Base-by-base conservation (phyloP, 2,888 invertebrate species). In the Torymus aiolomorphi region DNA sequence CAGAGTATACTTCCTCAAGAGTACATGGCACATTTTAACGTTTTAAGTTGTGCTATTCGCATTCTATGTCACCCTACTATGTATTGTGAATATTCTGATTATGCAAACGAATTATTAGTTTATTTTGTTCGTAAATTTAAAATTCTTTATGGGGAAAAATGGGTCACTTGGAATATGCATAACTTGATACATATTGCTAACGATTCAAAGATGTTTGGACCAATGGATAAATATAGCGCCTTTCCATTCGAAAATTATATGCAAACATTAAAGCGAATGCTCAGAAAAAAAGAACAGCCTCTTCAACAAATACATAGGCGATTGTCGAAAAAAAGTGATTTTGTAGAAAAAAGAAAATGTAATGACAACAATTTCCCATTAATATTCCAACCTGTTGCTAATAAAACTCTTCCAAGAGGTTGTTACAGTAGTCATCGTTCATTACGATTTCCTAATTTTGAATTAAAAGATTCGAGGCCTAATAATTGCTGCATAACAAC, bases 161-260 rank as follows among this genome's bases (percentile, higher is more conserved):
- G 52, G 5, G 10, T 77, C 13, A 59, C 77, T 0, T 77, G 49
- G 49, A 77, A 54, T 63, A 80, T 66, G 18, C n/a, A n/a, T n/a
- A n/a, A n/a, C n/a, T n/a, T n/a, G n/a, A n/a, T n/a, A n/a, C n/a
- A n/a, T n/a, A n/a, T 77, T 16, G 59, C 62, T 2, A 69, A 72
- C 12, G 77, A 80, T 54, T 61, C 62, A 0, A 20, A 63, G 63
- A 16, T 16, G 18, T 77, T 62, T 14, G 77, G 80, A 3, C 69
- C 73, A 10, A 16, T 80, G 12, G 80, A 80, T 73, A 62, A 56
- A 8, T 78, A 57, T 56, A 70, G 77, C 16, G 77, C 78, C 4
- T 80, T 78, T 73, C 73, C 72, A 0, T 82, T 67, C 56, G 80
- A 82, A 70, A 80, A 82, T 56, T 77, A 73, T 16, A 82, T 82